These are phyloP conservation scores for Peromyscus melanophrys DNA, from an alignment of 2,797 vertebrate species.

Conservation along the genomic window DNA sequence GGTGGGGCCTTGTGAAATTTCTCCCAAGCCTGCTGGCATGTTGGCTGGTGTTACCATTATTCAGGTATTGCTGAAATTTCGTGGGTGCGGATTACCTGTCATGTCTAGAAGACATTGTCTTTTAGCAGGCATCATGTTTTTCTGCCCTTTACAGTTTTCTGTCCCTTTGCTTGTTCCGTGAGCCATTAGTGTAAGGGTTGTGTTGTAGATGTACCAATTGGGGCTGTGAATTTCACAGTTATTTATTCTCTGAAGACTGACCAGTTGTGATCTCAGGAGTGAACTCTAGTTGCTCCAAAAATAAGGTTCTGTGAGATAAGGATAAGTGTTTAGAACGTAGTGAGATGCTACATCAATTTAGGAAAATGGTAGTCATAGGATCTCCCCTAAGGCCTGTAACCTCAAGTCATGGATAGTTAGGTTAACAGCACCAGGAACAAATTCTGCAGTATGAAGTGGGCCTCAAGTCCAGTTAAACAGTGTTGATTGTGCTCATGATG, in stretches of 20 bases:
- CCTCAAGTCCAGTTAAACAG: too few relatives aligned
- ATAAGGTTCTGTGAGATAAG: neutral
- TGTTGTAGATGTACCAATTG: neutral
- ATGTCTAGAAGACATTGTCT: neutral
- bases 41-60: neutral
- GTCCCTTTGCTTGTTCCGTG: neutral
- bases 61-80: neutral
- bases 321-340: neutral
- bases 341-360: neutral
- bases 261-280: neutral
- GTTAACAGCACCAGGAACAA: neutral
- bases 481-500: neutral
- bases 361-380: neutral
- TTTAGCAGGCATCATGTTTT: neutral
- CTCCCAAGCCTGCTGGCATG: neutral
- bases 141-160: neutral
- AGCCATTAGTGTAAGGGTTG: neutral
- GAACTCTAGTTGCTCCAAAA: neutral
- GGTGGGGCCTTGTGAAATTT: neutral
- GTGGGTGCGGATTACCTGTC: neutral
- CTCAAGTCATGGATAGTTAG: too few relatives aligned
- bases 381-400: neutral
- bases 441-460: neutral
- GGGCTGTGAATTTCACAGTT: neutral
- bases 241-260: neutral